Percentiles rank a stretch among this genome's conserved stretches.
These are phyloP conservation scores for Phragmatobia fuliginosa DNA, from an alignment of 2,888 invertebrate species.

Conservation along the genomic window DNA sequence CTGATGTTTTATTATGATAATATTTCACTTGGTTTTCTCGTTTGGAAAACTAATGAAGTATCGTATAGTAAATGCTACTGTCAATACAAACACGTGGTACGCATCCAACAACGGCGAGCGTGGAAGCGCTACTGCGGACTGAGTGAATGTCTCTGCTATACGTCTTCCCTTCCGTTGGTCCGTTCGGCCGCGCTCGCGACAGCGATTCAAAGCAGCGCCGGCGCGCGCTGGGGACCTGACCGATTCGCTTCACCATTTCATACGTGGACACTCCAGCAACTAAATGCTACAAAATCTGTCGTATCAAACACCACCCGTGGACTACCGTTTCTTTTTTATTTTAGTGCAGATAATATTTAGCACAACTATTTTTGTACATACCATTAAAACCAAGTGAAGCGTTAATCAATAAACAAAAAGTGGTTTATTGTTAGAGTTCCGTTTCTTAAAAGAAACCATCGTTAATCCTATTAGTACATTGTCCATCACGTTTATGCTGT, in stretches of 20 bases:
- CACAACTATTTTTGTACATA: too few relatives aligned
- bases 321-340: background rate
- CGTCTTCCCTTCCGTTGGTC: slow-evolving; percentile 62
- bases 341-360: too few relatives aligned
- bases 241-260: slow-evolving; percentile 66
- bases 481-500: too few relatives aligned
- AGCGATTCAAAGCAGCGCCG: slow-evolving; percentile 50
- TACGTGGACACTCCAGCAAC: slow-evolving; percentile 35
- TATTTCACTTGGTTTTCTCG: slow-evolving; percentile 82
- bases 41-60: slow-evolving; percentile 77
- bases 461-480: too few relatives aligned
- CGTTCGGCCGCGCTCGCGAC: slow-evolving; percentile 52
- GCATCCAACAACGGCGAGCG: slow-evolving; percentile 33
- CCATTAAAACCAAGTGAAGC: too few relatives aligned
- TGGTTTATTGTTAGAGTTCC: too few relatives aligned
- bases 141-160: slow-evolving; percentile 31
- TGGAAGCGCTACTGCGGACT: slow-evolving; percentile 57
- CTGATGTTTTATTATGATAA: slow-evolving; percentile 49
- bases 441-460: too few relatives aligned
- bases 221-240: slow-evolving; percentile 62
- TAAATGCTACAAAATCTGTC: slow-evolving; percentile 50
- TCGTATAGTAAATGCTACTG: slow-evolving; percentile 53
- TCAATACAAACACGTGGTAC: slow-evolving; percentile 33
- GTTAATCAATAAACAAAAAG: too few relatives aligned
- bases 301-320: too few relatives aligned